Base-by-base conservation (phyloP, 2,888 invertebrate species). In the Camponotus fellah region DNA sequence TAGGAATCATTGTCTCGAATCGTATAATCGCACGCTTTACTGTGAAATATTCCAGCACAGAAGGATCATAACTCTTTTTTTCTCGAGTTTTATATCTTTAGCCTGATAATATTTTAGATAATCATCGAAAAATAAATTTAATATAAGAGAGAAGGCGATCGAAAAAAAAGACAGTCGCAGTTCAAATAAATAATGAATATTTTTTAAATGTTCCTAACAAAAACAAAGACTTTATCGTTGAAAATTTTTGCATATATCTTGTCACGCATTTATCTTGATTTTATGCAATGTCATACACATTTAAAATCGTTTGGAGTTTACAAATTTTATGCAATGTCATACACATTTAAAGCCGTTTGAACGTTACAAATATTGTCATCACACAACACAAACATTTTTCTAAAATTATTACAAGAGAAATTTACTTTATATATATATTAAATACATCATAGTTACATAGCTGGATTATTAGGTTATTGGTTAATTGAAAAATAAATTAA, bases 1-100 rank as follows among this genome's bases (percentile, higher is more conserved):
- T 77, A 79, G 77, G 68, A 68, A 68, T 79, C 71, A 46, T 62
- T 79, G 65, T 88, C 86, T 79, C 87, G 76, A 75, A 68, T 37
- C 79, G 32, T 56, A 68, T n/a, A 84, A 68, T 85, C 79, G 34
- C 32, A 12, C n/a, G 40, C 4, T 26, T 71, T 58, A n/a, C 53
- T n/a, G n/a, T 53, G n/a, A 53, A 53, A 53, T 53, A n/a, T 49
- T 53, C 53, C n/a, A 49, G 49, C 49, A 49, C 49, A n/a, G 17
- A 21, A 76, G 65, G 66, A 21, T 60, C 21, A 26, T 37, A 65
- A 10, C 5, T 17, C 26, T 65, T 3, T 26, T 46, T 53, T 26
- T 10, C 53, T 53, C 53, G n/a, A n/a, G n/a, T 53, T n/a, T 53
- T n/a, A n/a, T n/a, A 53, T 53, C 53, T 53, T 8, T 53, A 26